Conservation (phyloP, 37 sponge, comb jelly and placozoan species). For the Haliclona indistincta region DNA sequence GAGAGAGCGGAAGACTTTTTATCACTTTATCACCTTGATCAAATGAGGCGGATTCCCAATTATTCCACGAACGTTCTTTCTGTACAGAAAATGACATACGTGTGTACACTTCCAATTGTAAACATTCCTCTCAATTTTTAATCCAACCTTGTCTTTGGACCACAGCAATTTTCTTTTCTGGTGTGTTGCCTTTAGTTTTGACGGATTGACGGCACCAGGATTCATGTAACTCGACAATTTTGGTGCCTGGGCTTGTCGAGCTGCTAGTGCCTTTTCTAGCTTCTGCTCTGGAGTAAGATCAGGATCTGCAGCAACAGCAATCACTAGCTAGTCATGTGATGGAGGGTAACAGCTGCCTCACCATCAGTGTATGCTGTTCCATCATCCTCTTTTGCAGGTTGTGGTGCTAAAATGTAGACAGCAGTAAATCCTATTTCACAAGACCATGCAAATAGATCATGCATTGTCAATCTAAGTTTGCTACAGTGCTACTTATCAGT, state of each 20-base stretch:
- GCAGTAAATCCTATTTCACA: too few species aligned
- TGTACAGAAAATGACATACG: background rate
- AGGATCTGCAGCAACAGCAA: background rate
- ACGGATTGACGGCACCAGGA: constrained; percentile 24
- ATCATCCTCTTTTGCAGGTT: too few species aligned
- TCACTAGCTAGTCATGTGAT: too few species aligned
- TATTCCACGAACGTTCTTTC: constrained; percentile 10
- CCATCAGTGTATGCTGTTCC: too few species aligned
- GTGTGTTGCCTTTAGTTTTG: constrained; percentile 22
- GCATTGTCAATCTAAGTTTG: too few species aligned
- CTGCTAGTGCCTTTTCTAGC: background rate
- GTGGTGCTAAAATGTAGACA: too few species aligned
- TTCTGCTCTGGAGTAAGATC: background rate
- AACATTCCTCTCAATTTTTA: background rate
- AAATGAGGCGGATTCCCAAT: constrained; percentile 47
- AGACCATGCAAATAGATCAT: too few species aligned
- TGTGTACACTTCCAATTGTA: background rate
- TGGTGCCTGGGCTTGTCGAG: background rate
- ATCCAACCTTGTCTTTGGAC: constrained; percentile 50
- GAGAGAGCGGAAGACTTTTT: constrained; percentile 48
- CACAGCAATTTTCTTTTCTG: constrained; percentile 61
- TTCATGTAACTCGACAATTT: constrained; percentile 4
- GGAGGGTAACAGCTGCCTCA: too few species aligned
- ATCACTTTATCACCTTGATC: constrained; percentile 26
- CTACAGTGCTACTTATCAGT: too few species aligned